These are phyloP conservation scores for Microplitis mediator DNA, from an alignment of 1,140 invertebrate species.

Conservation along the genomic window DNA sequence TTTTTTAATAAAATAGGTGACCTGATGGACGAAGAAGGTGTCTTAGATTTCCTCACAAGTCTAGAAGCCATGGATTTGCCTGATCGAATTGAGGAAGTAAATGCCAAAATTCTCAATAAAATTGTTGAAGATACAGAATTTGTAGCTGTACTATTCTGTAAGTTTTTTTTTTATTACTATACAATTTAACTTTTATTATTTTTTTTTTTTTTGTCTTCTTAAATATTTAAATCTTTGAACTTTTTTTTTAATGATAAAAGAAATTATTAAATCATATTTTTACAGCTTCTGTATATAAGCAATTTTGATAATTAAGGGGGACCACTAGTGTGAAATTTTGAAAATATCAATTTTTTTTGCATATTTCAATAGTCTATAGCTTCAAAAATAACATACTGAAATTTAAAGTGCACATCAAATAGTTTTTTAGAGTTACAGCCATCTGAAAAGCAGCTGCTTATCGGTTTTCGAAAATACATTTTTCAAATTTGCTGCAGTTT, in stretches of 20 bases:
- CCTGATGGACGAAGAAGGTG: conserved; percentile 92
- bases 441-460: too few species aligned
- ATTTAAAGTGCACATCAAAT: too few species aligned
- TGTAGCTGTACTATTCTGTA: conserved; percentile 93
- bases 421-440: too few species aligned
- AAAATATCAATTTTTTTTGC: background rate
- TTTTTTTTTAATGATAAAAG: background rate
- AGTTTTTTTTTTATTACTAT: conserved; percentile 63
- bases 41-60: conserved; percentile 90
- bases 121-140: conserved; percentile 91
- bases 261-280: background rate
- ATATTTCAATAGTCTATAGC: too few species aligned
- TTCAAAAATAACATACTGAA: too few species aligned
- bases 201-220: background rate
- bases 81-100: conserved; percentile 95
- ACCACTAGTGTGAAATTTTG: background rate
- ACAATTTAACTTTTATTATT: background rate
- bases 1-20: conserved; percentile 70
- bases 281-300: conserved; percentile 18
- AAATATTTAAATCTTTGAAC: background rate
- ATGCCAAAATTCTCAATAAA: conserved; percentile 87
- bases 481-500: too few species aligned
- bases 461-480: too few species aligned
- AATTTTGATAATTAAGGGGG: background rate
- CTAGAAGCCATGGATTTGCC: conserved; percentile 93